A percentile compares a stretch with the other conserved stretches of the same genome.
These are phyloP conservation scores for Chorisops tibialis DNA, from an alignment of 2,888 invertebrate genomes.

Conservation along the genomic window DNA sequence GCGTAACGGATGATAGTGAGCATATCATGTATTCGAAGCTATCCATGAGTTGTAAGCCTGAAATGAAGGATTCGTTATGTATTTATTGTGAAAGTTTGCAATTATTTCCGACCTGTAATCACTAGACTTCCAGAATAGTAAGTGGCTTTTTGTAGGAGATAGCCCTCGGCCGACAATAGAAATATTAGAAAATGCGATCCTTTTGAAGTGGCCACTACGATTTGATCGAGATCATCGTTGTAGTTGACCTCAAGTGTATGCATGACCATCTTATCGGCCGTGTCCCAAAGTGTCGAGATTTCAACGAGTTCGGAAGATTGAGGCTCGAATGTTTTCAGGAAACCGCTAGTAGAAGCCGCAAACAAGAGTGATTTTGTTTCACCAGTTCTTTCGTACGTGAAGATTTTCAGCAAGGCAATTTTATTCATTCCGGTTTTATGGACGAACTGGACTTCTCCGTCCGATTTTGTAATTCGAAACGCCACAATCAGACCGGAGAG, in stretches of 20 bases:
- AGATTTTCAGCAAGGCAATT: conserved; percentile 23
- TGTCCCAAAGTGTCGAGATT: conserved; percentile 1
- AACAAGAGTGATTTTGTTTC: conserved; percentile 39
- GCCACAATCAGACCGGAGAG: conserved; percentile 43
- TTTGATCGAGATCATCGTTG: conserved; percentile 33
- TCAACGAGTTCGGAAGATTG: background rate
- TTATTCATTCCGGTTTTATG: conserved; percentile 9
- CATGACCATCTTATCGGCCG: conserved; percentile 41
- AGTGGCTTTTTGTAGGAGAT: background rate
- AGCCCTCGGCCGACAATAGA: conserved; percentile 34
- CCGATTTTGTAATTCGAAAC: conserved; percentile 25
- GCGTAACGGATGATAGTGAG: conserved; percentile 38
- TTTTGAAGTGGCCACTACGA: conserved; percentile 37
- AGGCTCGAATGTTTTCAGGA: conserved; percentile 39
- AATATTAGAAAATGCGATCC: conserved; percentile 42
- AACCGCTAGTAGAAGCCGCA: conserved; percentile 39
- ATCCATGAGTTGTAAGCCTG: conserved; percentile 39
- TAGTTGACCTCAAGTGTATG: conserved; percentile 38
- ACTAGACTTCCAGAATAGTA: conserved; percentile 15
- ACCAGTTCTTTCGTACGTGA: background rate
- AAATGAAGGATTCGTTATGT: background rate
- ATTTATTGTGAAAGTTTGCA: background rate
- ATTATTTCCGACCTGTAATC: conserved; percentile 22
- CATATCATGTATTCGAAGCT: conserved; percentile 38
- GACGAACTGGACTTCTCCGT: conserved; percentile 24